phyloP scores from a whole-genome alignment of 1,140 invertebrate genomes.

The Sarcophaga bullata region DNA sequence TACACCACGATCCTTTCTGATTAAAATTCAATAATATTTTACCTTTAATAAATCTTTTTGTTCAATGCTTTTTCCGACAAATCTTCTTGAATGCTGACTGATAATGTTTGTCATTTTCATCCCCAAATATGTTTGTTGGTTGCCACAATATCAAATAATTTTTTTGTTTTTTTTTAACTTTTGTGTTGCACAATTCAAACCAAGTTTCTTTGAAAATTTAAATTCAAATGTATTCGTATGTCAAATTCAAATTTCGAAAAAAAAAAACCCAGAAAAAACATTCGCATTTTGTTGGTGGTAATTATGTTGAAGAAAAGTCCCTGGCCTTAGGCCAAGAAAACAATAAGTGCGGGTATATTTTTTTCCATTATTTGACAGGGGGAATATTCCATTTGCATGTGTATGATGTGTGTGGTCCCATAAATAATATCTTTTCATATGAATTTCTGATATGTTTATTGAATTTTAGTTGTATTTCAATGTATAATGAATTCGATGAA shows the following conservation, averaged over 20 bases:
- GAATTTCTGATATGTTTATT: constrained; percentile 30
- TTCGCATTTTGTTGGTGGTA: not conserved
- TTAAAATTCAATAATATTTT: not conserved
- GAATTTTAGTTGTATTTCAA: constrained; percentile 14
- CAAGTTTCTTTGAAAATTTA: too few relatives aligned
- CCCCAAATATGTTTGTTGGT: too few relatives aligned
- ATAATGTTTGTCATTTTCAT: too few relatives aligned
- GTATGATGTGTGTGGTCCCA: not conserved
- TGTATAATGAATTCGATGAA: constrained; percentile 26
- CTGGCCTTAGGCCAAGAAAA: constrained; percentile 22
- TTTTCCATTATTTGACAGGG: not conserved
- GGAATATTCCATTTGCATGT: not conserved
- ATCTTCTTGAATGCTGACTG: not conserved
- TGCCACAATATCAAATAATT: too few relatives aligned
- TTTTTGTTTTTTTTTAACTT: too few relatives aligned
- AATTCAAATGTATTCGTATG: too few relatives aligned
- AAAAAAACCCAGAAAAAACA: too few relatives aligned
- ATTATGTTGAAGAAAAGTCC: not conserved
- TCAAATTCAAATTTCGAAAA: too few relatives aligned
- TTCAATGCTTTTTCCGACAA: not conserved
- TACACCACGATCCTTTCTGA: too few relatives aligned
- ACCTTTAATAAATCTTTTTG: not conserved
- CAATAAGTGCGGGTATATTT: constrained; percentile 22
- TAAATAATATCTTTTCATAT: not conserved
- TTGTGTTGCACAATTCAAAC: too few relatives aligned